A percentile compares a stretch with the other conserved stretches of the same genome.
phyloP scores from a whole-genome alignment of 1,140 invertebrate species.

The Bradysia coprophila region DNA sequence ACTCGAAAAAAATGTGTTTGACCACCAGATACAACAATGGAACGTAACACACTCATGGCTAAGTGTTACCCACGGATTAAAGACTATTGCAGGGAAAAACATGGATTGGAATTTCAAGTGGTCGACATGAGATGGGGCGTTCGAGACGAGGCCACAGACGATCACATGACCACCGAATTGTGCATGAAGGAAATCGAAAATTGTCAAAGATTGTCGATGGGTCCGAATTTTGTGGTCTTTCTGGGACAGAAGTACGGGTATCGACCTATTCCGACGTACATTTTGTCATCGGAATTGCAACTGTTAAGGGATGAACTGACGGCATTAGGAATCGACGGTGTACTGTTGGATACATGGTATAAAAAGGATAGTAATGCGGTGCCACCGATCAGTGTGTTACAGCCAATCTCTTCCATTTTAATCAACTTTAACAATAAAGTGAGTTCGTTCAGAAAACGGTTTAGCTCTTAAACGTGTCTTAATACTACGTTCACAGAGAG shows the following conservation, averaged over 20 bases:
- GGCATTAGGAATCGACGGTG: constrained; percentile 19
- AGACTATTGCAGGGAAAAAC: constrained; percentile 91
- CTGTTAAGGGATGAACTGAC: constrained; percentile 69
- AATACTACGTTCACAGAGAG: constrained; percentile 48
- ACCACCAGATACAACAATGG: constrained; percentile 95
- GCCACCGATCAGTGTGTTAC: constrained; percentile 77
- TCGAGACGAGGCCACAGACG: constrained; percentile 90
- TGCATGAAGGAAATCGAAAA: constrained; percentile 98
- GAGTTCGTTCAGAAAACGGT: too few species aligned
- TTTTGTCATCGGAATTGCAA: constrained; percentile 78
- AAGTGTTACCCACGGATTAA: constrained; percentile 95
- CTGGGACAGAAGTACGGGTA: constrained; percentile 97
- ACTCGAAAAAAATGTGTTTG: too few species aligned
- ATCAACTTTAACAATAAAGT: constrained; percentile 98
- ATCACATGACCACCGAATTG: constrained; percentile 96
- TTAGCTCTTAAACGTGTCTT: too few species aligned
- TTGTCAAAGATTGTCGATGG: constrained; percentile 92
- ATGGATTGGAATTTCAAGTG: constrained; percentile 97
- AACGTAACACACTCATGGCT: constrained; percentile 95
- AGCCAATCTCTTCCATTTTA: constrained; percentile 92
- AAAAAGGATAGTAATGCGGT: constrained; percentile 92
- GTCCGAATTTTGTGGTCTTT: constrained; percentile 96
- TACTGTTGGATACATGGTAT: constrained; percentile 85
- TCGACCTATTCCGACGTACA: constrained; percentile 88
- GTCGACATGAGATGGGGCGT: constrained; percentile 62